Evolutionary conservation across 1,140 invertebrate species (phyloP).

Genomic region (Ceratosolen solmsi): DNA sequence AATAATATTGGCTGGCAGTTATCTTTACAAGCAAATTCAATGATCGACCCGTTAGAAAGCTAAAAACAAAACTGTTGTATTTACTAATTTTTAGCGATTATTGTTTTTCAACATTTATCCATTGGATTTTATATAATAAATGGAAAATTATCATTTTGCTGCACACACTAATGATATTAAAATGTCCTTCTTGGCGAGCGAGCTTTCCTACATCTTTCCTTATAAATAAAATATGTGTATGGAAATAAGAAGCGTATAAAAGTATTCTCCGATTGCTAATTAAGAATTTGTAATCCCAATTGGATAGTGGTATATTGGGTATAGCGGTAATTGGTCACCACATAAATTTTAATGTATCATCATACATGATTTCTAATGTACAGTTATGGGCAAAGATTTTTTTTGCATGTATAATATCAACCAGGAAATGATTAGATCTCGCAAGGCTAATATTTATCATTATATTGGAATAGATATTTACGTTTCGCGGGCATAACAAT

Average conservation of each 20-base stretch:
- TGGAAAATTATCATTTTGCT: not conserved
- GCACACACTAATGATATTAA: not conserved
- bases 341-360: not conserved
- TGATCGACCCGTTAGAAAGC: too few species aligned
- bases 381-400: not conserved
- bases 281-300: not conserved
- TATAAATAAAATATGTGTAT: slow-evolving; percentile 3
- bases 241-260: not conserved
- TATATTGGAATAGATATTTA: too few species aligned
- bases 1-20: too few species aligned
- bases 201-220: not conserved
- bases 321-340: not conserved
- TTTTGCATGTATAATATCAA: not conserved
- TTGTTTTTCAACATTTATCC: too few species aligned
- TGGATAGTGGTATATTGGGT: not conserved
- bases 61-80: too few species aligned
- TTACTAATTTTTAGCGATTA: too few species aligned
- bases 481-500: too few species aligned
- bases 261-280: not conserved
- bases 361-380: not conserved
- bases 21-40: too few species aligned
- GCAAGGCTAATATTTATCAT: too few species aligned
- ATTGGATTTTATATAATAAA: too few species aligned
- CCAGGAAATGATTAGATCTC: not conserved
- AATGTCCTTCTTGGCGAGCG: not conserved